phyloP scores from a whole-genome alignment of 2,113 vertebrate species.

The Gopherus evgoodei region DNA sequence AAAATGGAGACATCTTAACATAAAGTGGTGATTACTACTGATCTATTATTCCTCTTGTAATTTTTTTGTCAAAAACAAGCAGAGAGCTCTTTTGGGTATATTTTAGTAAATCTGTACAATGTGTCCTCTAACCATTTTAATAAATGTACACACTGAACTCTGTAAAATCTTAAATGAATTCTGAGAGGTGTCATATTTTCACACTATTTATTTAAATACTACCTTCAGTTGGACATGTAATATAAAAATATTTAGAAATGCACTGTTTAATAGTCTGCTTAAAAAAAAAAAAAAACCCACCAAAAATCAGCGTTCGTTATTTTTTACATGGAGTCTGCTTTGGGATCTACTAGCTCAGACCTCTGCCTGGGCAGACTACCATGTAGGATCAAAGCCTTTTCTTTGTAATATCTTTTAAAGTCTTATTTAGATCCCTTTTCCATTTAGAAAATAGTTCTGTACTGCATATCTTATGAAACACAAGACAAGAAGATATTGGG shows the following conservation, averaged over 20 bases:
- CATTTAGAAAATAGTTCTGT: not conserved
- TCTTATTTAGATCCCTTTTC: not conserved
- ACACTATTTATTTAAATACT: not conserved
- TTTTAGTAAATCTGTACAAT: not conserved
- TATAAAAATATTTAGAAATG: not conserved
- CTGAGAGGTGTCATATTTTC: not conserved
- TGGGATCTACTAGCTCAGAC: not conserved
- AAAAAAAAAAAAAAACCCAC: not conserved
- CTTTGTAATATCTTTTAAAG: not conserved
- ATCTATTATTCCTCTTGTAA: not conserved
- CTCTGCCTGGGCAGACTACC: not conserved
- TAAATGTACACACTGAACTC: not conserved
- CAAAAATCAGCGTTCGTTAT: not conserved
- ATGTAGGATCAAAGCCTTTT: not conserved
- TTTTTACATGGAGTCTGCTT: not conserved
- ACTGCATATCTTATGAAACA: not conserved
- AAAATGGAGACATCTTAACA: constrained; percentile 49
- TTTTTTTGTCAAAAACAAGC: not conserved
- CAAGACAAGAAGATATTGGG: not conserved
- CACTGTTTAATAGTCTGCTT: not conserved
- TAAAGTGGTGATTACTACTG: not conserved
- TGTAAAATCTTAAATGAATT: not conserved
- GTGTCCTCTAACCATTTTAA: not conserved
- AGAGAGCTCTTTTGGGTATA: not conserved
- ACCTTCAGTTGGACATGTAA: not conserved